Conservation (phyloP, 2,888 invertebrate species). For the Hyposoter didymator region DNA sequence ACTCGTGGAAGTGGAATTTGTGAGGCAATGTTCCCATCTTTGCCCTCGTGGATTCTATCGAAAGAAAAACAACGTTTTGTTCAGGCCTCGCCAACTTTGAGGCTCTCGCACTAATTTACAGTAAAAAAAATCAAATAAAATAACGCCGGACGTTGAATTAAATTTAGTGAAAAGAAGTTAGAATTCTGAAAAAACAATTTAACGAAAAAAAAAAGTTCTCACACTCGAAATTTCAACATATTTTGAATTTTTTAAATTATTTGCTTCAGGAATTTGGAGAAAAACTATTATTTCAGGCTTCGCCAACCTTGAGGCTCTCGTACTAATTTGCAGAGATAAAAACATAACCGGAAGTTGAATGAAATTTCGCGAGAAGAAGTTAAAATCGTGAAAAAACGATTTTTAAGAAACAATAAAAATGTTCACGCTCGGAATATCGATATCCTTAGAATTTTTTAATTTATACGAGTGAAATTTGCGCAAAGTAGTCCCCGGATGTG, state of each 20-base stretch:
- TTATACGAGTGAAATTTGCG: neutral
- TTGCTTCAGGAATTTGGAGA: no score
- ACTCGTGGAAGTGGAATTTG: constrained; percentile 88
- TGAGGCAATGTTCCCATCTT: constrained; percentile 59
- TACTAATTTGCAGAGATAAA: no score
- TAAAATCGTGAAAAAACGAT: neutral
- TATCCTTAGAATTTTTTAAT: neutral
- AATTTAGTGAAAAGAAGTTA: neutral
- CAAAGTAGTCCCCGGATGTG: neutral
- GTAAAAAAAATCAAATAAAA: no score
- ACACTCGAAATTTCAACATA: neutral
- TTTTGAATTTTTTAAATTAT: neutral
- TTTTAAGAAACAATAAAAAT: neutral
- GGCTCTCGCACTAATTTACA: no score
- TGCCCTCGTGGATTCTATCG: constrained; percentile 64
- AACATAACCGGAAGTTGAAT: neutral
- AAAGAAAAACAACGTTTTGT: constrained; percentile 12
- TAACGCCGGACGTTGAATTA: neutral
- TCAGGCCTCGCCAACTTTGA: neutral
- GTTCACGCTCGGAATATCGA: neutral
- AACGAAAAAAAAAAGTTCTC: neutral
- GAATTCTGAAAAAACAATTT: neutral
- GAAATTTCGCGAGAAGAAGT: neutral
- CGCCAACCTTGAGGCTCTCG: no score
- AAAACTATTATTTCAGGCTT: no score